Evolutionary conservation across 2,888 invertebrate genomes (phyloP).

Genomic region (Scaptomyza tumidula): DNA sequence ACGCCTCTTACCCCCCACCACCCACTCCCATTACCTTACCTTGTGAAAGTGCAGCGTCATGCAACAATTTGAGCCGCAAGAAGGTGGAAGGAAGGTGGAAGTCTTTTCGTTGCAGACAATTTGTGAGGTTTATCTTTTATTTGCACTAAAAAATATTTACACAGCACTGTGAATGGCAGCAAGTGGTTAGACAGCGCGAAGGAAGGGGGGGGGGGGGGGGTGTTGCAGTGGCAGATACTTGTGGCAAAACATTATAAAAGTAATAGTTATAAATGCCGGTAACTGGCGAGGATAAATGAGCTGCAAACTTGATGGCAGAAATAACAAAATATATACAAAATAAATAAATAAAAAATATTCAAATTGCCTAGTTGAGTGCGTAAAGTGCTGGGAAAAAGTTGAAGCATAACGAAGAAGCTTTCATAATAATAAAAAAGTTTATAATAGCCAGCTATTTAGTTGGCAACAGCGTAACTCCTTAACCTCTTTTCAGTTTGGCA

Average conservation of each 20-base stretch:
- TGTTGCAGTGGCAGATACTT: slow-evolving; percentile 33
- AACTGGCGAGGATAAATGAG: slow-evolving; percentile 24
- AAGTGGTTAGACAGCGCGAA: neutral
- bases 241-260: slow-evolving; percentile 28
- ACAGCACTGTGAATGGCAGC: slow-evolving; percentile 57
- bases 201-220: neutral
- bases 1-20: neutral
- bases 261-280: slow-evolving; percentile 22
- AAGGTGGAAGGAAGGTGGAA: neutral
- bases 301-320: slow-evolving; percentile 21
- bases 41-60: slow-evolving; percentile 69
- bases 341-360: neutral
- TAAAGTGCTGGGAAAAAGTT: slow-evolving; percentile 17
- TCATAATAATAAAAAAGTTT: neutral
- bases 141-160: slow-evolving; percentile 77
- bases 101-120: slow-evolving; percentile 48
- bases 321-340: neutral
- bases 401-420: neutral
- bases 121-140: slow-evolving; percentile 69
- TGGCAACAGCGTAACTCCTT: slow-evolving; percentile 1
- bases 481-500: slow-evolving; percentile 2
- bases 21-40: neutral
- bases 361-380: slow-evolving; percentile 6
- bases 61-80: neutral
- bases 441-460: neutral